phyloP scores from a whole-genome alignment of 1,140 invertebrate species.

The Microplitis mediator region DNA sequence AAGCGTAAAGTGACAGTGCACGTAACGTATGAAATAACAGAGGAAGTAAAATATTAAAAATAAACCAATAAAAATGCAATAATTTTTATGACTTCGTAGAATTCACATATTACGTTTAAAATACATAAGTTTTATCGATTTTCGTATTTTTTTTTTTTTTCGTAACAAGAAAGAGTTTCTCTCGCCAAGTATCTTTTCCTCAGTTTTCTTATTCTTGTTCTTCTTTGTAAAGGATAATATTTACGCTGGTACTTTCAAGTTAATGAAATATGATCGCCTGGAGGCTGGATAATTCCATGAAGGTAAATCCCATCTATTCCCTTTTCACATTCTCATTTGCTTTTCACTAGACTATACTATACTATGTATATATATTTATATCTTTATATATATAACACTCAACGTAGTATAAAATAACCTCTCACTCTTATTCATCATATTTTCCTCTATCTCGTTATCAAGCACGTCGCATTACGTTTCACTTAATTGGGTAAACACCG shows the following conservation, averaged over 20 bases:
- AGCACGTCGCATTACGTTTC: background rate
- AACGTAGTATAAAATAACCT: too few relatives aligned
- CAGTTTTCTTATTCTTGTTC: background rate
- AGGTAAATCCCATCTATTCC: background rate
- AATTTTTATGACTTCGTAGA: too few relatives aligned
- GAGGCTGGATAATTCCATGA: conserved; percentile 19
- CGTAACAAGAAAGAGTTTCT: background rate
- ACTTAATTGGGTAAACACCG: conserved; percentile 1
- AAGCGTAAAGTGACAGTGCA: too few relatives aligned
- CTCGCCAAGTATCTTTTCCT: background rate
- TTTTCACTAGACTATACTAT: background rate
- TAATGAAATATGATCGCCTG: conserved; percentile 32
- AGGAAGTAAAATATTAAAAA: too few relatives aligned
- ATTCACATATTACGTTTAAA: too few relatives aligned
- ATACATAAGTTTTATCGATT: background rate
- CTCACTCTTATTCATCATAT: background rate
- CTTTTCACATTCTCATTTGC: background rate
- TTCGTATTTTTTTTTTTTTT: background rate
- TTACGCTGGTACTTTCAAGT: conserved; percentile 31
- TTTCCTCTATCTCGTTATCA: background rate
- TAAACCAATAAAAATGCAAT: too few relatives aligned
- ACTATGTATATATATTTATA: too few relatives aligned
- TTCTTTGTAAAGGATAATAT: conserved; percentile 24
- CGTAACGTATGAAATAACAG: too few relatives aligned
- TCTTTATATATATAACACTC: too few relatives aligned